These are phyloP conservation scores for Brachionus rotundiformis DNA, from an alignment of 1,140 invertebrate genomes.

Conservation along the genomic window DNA sequence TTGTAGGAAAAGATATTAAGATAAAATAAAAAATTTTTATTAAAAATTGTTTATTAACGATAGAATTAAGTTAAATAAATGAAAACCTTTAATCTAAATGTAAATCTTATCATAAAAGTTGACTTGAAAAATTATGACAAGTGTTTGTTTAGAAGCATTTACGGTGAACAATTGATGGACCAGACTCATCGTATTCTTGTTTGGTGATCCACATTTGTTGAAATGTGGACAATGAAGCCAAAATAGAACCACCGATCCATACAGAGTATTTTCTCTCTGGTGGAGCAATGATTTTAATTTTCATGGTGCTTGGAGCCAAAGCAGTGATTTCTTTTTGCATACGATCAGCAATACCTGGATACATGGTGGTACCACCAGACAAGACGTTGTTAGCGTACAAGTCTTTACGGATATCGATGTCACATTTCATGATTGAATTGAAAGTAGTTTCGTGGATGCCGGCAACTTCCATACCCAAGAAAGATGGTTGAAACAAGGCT, in stretches of 20 bases:
- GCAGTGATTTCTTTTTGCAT: conserved; percentile 78
- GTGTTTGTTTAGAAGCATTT: conserved; percentile 45
- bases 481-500: conserved; percentile 91
- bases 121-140: background rate
- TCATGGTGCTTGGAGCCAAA: conserved; percentile 75
- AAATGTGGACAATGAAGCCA: conserved; percentile 68
- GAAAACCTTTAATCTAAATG: background rate
- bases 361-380: conserved; percentile 95
- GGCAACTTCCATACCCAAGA: conserved; percentile 88
- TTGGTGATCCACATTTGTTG: conserved; percentile 67
- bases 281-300: conserved; percentile 81
- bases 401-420: conserved; percentile 83
- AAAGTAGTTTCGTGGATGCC: conserved; percentile 92
- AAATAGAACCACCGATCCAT: conserved; percentile 66
- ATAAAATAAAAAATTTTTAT: background rate
- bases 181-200: background rate
- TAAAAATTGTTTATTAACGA: background rate
- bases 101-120: conserved; percentile 14
- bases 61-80: background rate
- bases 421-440: conserved; percentile 78
- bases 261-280: conserved; percentile 87
- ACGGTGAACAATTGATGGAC: conserved; percentile 67
- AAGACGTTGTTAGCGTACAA: conserved; percentile 88
- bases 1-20: too few relatives aligned
- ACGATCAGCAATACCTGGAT: conserved; percentile 81